Evolutionary conservation across 2,113 vertebrate species (phyloP).

Genomic region (Aspiorhynchus laticeps): DNA sequence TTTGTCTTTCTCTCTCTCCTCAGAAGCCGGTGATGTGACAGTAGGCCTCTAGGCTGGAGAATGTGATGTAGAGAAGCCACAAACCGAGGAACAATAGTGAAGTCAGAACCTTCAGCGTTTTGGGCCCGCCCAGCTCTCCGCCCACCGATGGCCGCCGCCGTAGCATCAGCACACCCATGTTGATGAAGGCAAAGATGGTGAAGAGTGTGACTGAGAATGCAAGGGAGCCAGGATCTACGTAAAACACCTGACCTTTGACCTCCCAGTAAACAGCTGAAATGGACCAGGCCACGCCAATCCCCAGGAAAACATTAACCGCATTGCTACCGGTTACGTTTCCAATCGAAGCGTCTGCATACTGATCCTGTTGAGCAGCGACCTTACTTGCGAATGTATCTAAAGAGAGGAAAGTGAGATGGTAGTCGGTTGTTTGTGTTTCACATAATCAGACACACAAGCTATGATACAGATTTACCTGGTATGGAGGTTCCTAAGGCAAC

Average conservation of each 20-base stretch:
- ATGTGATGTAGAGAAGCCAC: constrained; percentile 89
- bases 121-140: constrained; percentile 86
- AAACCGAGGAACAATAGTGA: constrained; percentile 81
- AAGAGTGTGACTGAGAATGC: constrained; percentile 94
- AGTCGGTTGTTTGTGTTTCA: not conserved
- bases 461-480: constrained; percentile 75
- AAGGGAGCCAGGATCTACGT: constrained; percentile 85
- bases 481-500: constrained; percentile 92
- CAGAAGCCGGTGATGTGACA: constrained; percentile 91
- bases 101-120: constrained; percentile 79
- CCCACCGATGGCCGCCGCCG: constrained; percentile 86
- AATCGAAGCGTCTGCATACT: constrained; percentile 87
- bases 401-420: not conserved
- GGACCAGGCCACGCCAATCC: constrained; percentile 89
- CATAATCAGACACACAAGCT: not conserved
- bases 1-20: constrained; percentile 5
- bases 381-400: constrained; percentile 93
- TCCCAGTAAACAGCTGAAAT: constrained; percentile 90
- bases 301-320: constrained; percentile 91
- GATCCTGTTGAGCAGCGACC: constrained; percentile 88
- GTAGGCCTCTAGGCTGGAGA: constrained; percentile 90
- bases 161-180: constrained; percentile 82
- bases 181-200: constrained; percentile 89
- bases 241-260: constrained; percentile 80
- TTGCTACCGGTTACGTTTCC: constrained; percentile 93